A percentile compares a stretch with the other conserved stretches of the same genome.
Evolutionary conservation across 2,113 vertebrate genomes (phyloP).

Genomic region (Ptilonorhynchus violaceus): DNA sequence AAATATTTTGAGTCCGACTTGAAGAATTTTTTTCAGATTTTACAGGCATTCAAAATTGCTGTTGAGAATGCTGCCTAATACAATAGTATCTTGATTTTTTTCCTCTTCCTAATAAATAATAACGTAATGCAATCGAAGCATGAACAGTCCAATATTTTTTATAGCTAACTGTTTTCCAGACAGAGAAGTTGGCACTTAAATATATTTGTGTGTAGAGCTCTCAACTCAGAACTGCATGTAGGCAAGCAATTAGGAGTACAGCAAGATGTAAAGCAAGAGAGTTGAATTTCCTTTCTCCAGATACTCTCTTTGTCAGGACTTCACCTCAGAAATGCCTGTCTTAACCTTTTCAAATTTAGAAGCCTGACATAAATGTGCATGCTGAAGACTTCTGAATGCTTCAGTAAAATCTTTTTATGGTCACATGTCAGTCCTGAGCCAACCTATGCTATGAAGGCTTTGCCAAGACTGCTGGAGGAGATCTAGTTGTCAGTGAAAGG

Average conservation of each 20-base stretch:
- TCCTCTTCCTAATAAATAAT: background rate
- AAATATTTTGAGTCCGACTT: background rate
- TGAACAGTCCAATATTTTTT: background rate
- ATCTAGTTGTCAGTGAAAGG: background rate
- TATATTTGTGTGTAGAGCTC: background rate
- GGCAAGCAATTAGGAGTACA: background rate
- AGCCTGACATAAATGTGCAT: background rate
- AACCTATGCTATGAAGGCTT: background rate
- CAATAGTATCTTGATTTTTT: background rate
- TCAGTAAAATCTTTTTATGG: background rate
- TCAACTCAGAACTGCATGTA: background rate
- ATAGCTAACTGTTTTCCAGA: background rate
- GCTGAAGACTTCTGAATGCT: background rate
- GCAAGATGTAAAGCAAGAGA: background rate
- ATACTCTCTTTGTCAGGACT: background rate
- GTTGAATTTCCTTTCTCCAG: background rate
- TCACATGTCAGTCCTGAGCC: background rate
- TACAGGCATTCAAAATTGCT: background rate
- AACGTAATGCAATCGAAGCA: background rate
- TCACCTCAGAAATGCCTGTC: background rate
- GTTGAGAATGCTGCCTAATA: background rate
- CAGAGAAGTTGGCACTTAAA: background rate
- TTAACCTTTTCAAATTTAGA: background rate
- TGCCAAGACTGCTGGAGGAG: background rate
- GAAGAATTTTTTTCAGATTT: background rate